Evolutionary conservation across 2,888 invertebrate genomes (phyloP).

Genomic region (Drosophila vallismaia): DNA sequence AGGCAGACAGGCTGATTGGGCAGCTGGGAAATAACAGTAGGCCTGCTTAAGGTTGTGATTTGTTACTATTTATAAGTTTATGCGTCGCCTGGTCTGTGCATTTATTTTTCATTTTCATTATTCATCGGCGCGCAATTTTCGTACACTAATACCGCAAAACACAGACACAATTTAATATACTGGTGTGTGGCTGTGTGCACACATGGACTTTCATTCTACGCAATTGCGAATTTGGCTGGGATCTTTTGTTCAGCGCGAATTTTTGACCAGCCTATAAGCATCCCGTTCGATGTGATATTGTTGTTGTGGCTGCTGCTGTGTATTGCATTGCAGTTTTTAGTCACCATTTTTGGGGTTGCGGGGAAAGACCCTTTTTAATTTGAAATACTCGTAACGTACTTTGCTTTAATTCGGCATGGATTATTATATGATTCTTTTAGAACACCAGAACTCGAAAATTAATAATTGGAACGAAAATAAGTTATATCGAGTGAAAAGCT

Average conservation of each 20-base stretch:
- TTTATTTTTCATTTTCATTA: slow-evolving; percentile 37
- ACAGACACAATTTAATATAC: slow-evolving; percentile 10
- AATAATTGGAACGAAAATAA: slow-evolving; percentile 74
- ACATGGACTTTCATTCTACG: slow-evolving; percentile 52
- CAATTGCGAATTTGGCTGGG: slow-evolving; percentile 58
- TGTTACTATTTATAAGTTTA: slow-evolving; percentile 57
- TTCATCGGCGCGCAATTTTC: slow-evolving; percentile 56
- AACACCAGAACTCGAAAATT: slow-evolving; percentile 56
- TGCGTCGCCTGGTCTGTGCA: slow-evolving; percentile 30
- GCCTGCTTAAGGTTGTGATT: slow-evolving; percentile 19
- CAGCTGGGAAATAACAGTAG: slow-evolving; percentile 58
- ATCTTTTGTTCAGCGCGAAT: slow-evolving; percentile 56
- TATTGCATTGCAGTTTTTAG: slow-evolving; percentile 35
- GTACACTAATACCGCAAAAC: slow-evolving; percentile 53
- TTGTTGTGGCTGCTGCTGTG: slow-evolving; percentile 46
- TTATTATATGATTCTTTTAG: slow-evolving; percentile 32
- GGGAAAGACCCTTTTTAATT: neutral
- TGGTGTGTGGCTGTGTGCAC: slow-evolving; percentile 18
- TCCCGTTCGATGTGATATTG: slow-evolving; percentile 29
- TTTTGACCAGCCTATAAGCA: slow-evolving; percentile 45
- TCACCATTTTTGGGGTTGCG: slow-evolving; percentile 14
- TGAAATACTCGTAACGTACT: slow-evolving; percentile 48
- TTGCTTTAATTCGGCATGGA: slow-evolving; percentile 36
- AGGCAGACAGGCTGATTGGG: slow-evolving; percentile 41
- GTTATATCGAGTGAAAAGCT: slow-evolving; percentile 70